phyloP scores from a whole-genome alignment of 2,113 vertebrate species.

The Tringa solitaria region DNA sequence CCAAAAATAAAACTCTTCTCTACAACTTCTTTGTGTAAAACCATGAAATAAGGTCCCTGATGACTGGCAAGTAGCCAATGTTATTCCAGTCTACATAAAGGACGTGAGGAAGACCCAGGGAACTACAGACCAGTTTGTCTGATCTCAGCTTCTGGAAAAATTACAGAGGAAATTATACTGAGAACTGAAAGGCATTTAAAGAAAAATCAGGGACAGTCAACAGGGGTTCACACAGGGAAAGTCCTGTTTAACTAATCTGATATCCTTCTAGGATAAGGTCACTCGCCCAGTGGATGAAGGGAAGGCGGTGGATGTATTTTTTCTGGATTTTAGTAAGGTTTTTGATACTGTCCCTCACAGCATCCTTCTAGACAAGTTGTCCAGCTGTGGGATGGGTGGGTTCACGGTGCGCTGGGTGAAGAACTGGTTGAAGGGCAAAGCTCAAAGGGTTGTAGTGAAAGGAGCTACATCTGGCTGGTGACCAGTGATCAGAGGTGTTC shows the following conservation, averaged over 20 bases:
- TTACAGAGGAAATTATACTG: neutral
- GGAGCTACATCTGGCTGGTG: neutral
- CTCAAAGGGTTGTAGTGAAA: neutral
- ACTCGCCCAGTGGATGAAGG: neutral
- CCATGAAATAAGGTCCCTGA: neutral
- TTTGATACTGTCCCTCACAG: neutral
- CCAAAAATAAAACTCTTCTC: neutral
- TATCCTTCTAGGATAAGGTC: neutral
- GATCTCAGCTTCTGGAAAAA: neutral
- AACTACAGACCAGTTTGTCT: neutral
- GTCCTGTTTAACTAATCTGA: neutral
- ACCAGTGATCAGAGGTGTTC: neutral
- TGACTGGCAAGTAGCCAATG: neutral
- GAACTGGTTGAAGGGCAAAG: neutral
- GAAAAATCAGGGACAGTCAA: neutral
- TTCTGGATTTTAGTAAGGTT: neutral
- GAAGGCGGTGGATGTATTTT: neutral
- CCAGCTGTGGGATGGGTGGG: neutral
- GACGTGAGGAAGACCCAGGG: neutral
- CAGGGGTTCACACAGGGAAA: neutral
- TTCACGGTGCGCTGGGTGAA: neutral
- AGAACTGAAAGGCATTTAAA: neutral
- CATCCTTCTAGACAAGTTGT: neutral
- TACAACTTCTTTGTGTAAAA: neutral
- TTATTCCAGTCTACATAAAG: neutral